Base-by-base conservation (phyloP, 2,113 vertebrate species). In the Epinephelus fuscoguttatus region DNA sequence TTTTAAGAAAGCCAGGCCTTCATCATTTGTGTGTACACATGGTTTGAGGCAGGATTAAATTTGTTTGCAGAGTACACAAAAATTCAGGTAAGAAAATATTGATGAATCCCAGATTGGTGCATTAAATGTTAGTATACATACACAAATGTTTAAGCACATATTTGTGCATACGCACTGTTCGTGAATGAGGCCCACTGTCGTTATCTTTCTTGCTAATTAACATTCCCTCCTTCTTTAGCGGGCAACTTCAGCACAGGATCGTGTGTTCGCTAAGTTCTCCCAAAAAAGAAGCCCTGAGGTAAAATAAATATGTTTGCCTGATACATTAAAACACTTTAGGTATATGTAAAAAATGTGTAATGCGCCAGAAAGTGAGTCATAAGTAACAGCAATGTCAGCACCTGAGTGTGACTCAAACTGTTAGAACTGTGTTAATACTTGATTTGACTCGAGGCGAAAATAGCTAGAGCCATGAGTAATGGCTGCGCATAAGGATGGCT, bases 371-470 rank as follows among this genome's bases (percentile, higher is more conserved):
- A 18, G 19, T 9, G 5, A 33, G n/a, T 66, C 66, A 61, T 49
- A 67, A 70, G 67, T 68, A 13, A 30, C 19, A 61, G 18, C 75
- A 70, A 47, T 77, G 21, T 70, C 55, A 42, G 55, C 45, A 68
- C 6, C 53, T 67, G n/a, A 47, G 17, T 67, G 61, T 72, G 61
- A 80, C n/a, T 53, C 52, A 82, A 69, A 13, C 17, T n/a, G 19
- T 33, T 19, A 52, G 0, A 23, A 45, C 15, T 70, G 37, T 25
- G 25, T 30, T 49, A 63, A 70, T 42, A 63, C 23, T 21, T 0
- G 9, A 30, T 19, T 63, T 30, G 23, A 56, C 14, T 23, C 2
- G 0, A 69, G 56, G n/a, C 15, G 7, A 50, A 57, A 66, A 49
- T 37, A 56, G 17, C 17, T 3, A 27, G 30, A 72, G 14, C 42